Percentiles rank a stretch among this genome's conserved stretches.
Conservation (phyloP, 2,888 invertebrate species). For the Acrobasis consociella region DNA sequence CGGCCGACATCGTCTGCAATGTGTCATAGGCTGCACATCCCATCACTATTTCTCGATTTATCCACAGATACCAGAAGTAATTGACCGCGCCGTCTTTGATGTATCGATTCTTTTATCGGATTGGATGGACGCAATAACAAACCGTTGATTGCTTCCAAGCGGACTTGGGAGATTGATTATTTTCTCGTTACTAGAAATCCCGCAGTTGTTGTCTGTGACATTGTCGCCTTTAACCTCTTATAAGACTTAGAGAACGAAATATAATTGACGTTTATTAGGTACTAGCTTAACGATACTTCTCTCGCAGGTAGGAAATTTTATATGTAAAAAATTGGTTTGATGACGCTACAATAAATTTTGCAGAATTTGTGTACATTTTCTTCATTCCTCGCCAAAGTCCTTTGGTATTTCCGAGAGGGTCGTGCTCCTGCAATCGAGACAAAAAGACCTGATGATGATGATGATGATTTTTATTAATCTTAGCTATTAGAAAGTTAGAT, state of each 20-base stretch:
- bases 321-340: too few relatives aligned
- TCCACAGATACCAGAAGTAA: slow-evolving; percentile 78
- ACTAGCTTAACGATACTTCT: too few relatives aligned
- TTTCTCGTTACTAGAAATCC: slow-evolving; percentile 66
- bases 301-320: too few relatives aligned
- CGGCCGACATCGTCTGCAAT: slow-evolving; percentile 28
- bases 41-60: slow-evolving; percentile 64
- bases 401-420: too few relatives aligned
- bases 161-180: slow-evolving; percentile 80
- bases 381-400: too few relatives aligned
- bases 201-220: slow-evolving; percentile 60
- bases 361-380: too few relatives aligned
- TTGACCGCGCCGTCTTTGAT: slow-evolving; percentile 81
- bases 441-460: too few relatives aligned
- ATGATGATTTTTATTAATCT: too few relatives aligned
- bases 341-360: too few relatives aligned
- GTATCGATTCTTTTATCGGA: slow-evolving; percentile 80
- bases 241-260: neutral
- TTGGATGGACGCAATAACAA: slow-evolving; percentile 80
- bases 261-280: neutral
- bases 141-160: slow-evolving; percentile 81
- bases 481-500: too few relatives aligned
- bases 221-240: slow-evolving; percentile 31
- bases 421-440: too few relatives aligned
- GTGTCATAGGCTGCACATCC: slow-evolving; percentile 43